Percentiles rank a stretch among this genome's conserved stretches.
phyloP scores from a whole-genome alignment of 2,888 invertebrate species.

The Drosophila pseudotalamancana region DNA sequence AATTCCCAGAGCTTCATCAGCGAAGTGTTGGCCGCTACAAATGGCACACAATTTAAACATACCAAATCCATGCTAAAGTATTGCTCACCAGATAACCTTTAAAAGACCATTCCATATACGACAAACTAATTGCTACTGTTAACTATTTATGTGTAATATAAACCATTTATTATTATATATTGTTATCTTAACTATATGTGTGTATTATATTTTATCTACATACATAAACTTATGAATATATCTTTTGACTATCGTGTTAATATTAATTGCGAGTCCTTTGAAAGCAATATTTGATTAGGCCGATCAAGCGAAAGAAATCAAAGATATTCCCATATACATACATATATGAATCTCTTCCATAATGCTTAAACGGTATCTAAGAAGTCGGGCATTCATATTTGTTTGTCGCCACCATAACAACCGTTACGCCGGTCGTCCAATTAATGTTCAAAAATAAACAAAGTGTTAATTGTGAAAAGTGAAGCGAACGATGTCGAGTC shows the following conservation, averaged over 20 bases:
- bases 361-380: too few species aligned
- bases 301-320: too few species aligned
- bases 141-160: constrained; percentile 63
- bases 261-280: too few species aligned
- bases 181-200: constrained; percentile 23
- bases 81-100: constrained; percentile 86
- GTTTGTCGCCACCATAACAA: too few species aligned
- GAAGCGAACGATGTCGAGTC: constrained; percentile 88
- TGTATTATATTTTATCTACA: constrained; percentile 37
- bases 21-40: constrained; percentile 89
- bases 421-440: constrained; percentile 1
- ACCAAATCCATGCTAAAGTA: constrained; percentile 90
- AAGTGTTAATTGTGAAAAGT: not conserved
- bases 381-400: too few species aligned
- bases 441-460: not conserved
- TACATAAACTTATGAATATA: constrained; percentile 7
- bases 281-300: too few species aligned
- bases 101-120: constrained; percentile 37
- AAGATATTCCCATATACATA: too few species aligned
- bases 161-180: constrained; percentile 31
- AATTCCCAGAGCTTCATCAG: constrained; percentile 93
- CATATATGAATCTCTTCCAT: too few species aligned
- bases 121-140: constrained; percentile 48
- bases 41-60: constrained; percentile 88
- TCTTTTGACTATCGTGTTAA: not conserved